phyloP scores from a whole-genome alignment of 2,797 vertebrate genomes.

The Knipowitschia caucasica region DNA sequence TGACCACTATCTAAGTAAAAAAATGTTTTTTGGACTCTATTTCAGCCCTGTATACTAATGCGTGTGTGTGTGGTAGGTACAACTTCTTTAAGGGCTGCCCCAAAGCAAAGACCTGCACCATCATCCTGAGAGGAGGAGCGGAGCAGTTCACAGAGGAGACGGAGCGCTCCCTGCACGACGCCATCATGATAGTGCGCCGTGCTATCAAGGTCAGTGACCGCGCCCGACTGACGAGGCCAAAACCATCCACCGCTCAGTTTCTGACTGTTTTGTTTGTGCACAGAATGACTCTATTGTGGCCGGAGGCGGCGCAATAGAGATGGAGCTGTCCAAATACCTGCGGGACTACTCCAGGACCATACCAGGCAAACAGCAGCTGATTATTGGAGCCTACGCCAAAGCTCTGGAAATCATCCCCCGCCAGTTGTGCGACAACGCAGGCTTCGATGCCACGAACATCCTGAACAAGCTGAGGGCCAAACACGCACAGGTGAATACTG shows the following conservation, averaged over 20 bases:
- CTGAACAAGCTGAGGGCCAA: slow-evolving; percentile 95
- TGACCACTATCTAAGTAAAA: too few species aligned
- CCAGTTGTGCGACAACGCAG: slow-evolving; percentile 96
- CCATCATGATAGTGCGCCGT: slow-evolving; percentile 97
- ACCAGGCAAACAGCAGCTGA: slow-evolving; percentile 95
- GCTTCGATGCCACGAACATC: slow-evolving; percentile 98
- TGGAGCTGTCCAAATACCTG: slow-evolving; percentile 95
- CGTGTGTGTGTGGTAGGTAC: slow-evolving; percentile 79
- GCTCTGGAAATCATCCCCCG: slow-evolving; percentile 95
- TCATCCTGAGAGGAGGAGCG: slow-evolving; percentile 91
- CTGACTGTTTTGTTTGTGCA: too few species aligned
- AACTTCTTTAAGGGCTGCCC: slow-evolving; percentile 96
- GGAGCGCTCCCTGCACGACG: slow-evolving; percentile 92
- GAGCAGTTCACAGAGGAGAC: slow-evolving; percentile 99
- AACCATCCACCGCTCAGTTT: too few species aligned
- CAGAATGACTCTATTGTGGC: slow-evolving; percentile 96
- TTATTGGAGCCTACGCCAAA: slow-evolving; percentile 95
- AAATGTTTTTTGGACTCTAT: too few species aligned
- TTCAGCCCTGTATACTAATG: too few species aligned
- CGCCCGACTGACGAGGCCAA: too few species aligned
- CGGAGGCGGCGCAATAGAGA: slow-evolving; percentile 94
- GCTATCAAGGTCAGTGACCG: slow-evolving; percentile 93
- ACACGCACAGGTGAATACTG: slow-evolving; percentile 87
- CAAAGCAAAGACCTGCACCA: slow-evolving; percentile 92
- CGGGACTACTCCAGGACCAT: slow-evolving; percentile 95